These are phyloP conservation scores for Leptopilina myrica DNA, from an alignment of 2,888 invertebrate genomes.

Conservation along the genomic window DNA sequence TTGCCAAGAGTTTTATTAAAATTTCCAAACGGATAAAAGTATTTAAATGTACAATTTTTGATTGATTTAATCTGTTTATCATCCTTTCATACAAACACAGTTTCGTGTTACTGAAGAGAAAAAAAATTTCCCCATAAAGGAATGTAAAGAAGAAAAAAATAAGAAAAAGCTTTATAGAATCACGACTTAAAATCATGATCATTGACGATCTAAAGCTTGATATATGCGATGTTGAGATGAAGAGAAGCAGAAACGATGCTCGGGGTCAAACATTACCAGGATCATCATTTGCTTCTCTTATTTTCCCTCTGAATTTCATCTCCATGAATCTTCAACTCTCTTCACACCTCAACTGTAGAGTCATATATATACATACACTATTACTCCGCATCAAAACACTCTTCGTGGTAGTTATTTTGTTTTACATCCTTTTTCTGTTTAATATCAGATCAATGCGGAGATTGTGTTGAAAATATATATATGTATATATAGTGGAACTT, in stretches of 20 bases:
- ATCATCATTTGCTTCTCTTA: conserved; percentile 18
- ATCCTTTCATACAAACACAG: not conserved
- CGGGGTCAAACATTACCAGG: conserved; percentile 28
- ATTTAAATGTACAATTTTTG: no score
- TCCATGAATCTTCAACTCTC: conserved; percentile 25
- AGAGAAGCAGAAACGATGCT: conserved; percentile 7
- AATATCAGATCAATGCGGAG: conserved; percentile 9
- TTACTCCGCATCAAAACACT: conserved; percentile 12
- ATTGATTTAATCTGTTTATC: no score
- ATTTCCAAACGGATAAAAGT: no score
- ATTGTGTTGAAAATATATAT: conserved; percentile 8
- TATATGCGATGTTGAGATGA: conserved; percentile 34
- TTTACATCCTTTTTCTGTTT: conserved; percentile 20
- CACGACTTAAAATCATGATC: conserved; percentile 18
- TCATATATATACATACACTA: not conserved
- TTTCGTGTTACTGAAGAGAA: not conserved
- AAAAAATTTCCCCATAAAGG: not conserved
- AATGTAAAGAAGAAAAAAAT: conserved; percentile 2
- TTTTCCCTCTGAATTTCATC: conserved; percentile 18
- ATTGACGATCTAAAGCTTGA: conserved; percentile 32
- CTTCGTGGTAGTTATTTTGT: not conserved
- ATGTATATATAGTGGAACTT: not conserved
- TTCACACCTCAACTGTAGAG: not conserved
- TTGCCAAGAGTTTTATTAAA: no score
- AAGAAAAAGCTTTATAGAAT: not conserved